Percentiles rank a stretch among this genome's conserved stretches.
phyloP scores from a whole-genome alignment of 2,797 vertebrate species.

The Zenarchopterus dispar region DNA sequence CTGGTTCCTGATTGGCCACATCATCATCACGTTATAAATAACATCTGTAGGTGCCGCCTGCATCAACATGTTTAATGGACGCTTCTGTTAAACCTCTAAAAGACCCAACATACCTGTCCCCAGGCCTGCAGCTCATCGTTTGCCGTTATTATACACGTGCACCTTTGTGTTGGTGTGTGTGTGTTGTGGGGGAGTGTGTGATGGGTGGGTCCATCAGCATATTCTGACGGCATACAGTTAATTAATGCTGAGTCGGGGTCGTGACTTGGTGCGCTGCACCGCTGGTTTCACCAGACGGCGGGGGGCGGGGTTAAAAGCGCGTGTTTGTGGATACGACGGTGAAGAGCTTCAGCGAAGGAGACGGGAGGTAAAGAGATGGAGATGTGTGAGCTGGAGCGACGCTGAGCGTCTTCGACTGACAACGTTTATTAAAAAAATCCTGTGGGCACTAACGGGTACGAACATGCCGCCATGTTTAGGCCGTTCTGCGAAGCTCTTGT shows the following conservation, averaged over 20 bases:
- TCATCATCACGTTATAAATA: constrained; percentile 58
- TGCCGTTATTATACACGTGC: constrained; percentile 49
- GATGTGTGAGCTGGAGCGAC: constrained; percentile 4
- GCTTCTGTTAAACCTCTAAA: constrained; percentile 48
- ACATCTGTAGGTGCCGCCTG: constrained; percentile 53
- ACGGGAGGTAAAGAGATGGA: constrained; percentile 11
- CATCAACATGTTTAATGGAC: constrained; percentile 50
- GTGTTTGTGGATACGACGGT: constrained; percentile 24
- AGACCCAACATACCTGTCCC: constrained; percentile 63
- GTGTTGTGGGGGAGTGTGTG: constrained; percentile 8
- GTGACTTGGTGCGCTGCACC: constrained; percentile 24
- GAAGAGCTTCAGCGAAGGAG: neutral
- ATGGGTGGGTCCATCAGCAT: constrained; percentile 28
- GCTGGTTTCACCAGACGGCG: constrained; percentile 27
- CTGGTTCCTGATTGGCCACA: constrained; percentile 46
- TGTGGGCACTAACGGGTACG: too few species aligned
- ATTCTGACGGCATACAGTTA: constrained; percentile 27
- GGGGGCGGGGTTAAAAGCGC: constrained; percentile 20
- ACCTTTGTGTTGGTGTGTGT: constrained; percentile 33
- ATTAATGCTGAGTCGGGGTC: constrained; percentile 30
- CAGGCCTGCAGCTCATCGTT: constrained; percentile 61
- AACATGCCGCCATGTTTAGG: too few species aligned
- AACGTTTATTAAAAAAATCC: too few species aligned
- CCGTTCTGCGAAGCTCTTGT: too few species aligned
- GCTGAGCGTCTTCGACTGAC: constrained; percentile 24